Conservation (phyloP, 2,113 vertebrate genomes). For the Formicarius rufipectus region DNA sequence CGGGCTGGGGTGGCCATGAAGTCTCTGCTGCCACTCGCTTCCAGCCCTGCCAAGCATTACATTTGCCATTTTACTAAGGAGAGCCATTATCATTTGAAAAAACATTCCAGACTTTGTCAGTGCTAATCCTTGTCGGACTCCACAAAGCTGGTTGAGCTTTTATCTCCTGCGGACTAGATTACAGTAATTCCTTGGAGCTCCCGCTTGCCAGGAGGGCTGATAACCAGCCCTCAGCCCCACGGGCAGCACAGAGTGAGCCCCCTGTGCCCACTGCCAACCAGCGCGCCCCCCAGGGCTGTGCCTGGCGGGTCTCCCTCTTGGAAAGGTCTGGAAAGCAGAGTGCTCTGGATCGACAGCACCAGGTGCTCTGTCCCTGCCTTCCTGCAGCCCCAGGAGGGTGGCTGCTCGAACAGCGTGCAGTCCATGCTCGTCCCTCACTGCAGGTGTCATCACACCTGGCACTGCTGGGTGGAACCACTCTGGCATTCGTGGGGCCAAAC, state of each 20-base stretch:
- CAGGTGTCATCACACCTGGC: accelerated
- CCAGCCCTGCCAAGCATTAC: neutral
- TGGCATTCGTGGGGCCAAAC: accelerated
- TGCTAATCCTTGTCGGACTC: conserved; percentile 45
- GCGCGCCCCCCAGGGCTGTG: neutral
- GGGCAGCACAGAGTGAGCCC: accelerated
- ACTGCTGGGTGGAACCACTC: neutral
- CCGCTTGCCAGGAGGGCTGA: neutral
- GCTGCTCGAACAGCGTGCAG: accelerated
- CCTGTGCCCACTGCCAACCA: accelerated
- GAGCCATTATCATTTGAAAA: conserved; percentile 19
- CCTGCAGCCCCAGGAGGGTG: accelerated
- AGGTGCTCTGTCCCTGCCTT: neutral
- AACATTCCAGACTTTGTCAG: neutral
- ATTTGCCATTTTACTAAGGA: neutral
- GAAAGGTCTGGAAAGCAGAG: neutral
- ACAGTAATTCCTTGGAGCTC: neutral
- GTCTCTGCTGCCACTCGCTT: neutral
- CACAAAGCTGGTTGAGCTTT: neutral
- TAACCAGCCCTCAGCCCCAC: neutral
- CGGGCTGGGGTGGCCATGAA: accelerated
- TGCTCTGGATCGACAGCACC: accelerated
- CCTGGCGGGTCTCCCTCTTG: accelerated
- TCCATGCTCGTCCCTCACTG: neutral
- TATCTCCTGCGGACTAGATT: conserved; percentile 28